phyloP scores from a whole-genome alignment of 1,140 invertebrate species.

The Drosophila varians region DNA sequence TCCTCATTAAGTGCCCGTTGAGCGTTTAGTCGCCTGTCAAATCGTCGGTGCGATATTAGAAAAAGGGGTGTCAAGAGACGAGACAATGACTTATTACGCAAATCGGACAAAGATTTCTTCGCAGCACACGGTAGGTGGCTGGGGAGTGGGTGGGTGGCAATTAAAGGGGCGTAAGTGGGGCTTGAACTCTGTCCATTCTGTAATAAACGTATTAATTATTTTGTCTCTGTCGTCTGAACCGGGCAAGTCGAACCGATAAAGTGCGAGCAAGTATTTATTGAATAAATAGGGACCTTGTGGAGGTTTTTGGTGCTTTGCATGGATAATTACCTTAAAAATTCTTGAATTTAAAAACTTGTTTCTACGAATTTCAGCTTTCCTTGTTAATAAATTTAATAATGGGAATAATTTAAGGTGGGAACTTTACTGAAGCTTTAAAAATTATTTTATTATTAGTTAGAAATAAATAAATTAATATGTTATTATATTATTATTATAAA shows the following conservation, averaged over 20 bases:
- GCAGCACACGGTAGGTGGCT: not conserved
- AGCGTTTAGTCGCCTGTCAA: conserved; percentile 65
- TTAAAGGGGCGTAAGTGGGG: not conserved
- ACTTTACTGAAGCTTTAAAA: no score
- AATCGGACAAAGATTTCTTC: conserved; percentile 63
- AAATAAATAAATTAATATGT: no score
- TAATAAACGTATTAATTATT: conserved; percentile 68
- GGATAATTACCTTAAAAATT: no score
- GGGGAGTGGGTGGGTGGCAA: not conserved
- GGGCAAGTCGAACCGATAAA: conserved; percentile 34
- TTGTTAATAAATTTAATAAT: no score
- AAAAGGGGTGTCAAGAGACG: conserved; percentile 35
- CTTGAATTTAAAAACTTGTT: no score
- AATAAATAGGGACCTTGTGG: no score
- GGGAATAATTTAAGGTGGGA: no score
- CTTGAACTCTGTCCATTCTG: conserved; percentile 47
- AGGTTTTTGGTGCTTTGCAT: no score
- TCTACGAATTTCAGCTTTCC: no score
- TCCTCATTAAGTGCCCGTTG: conserved; percentile 49
- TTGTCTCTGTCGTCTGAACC: conserved; percentile 42
- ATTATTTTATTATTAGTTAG: no score
- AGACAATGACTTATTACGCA: conserved; percentile 74
- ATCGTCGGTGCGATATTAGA: conserved; percentile 68
- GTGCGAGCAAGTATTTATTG: not conserved
- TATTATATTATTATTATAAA: no score